These are phyloP conservation scores for Allacma fusca DNA, from an alignment of 2,888 invertebrate genomes.

Conservation along the genomic window DNA sequence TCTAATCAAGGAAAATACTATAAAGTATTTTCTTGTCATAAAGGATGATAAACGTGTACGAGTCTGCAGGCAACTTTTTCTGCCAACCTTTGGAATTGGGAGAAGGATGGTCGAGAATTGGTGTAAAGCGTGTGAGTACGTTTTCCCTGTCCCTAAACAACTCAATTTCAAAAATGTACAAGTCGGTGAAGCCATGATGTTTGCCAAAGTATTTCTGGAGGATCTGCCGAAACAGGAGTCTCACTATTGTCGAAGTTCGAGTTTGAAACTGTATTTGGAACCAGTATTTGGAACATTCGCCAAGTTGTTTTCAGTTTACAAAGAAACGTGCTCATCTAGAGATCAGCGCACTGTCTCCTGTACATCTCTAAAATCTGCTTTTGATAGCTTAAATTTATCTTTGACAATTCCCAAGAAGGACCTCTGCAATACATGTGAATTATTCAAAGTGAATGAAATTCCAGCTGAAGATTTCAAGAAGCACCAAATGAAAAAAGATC, in stretches of 20 bases:
- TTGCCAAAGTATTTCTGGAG: not conserved
- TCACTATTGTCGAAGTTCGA: slow-evolving; percentile 5
- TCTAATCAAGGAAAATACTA: not conserved
- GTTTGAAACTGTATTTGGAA: slow-evolving; percentile 17
- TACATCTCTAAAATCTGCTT: not conserved
- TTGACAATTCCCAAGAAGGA: slow-evolving; percentile 26
- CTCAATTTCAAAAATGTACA: not conserved
- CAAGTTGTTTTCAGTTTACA: not conserved
- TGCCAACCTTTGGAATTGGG: not conserved
- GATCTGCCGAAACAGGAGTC: slow-evolving; percentile 6
- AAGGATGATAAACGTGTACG: not conserved
- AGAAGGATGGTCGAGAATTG: not conserved
- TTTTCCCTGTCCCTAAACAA: not conserved
- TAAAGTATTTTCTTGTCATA: not conserved
- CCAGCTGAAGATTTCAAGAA: slow-evolving; percentile 41
- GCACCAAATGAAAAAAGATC: slow-evolving; percentile 47
- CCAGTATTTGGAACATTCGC: not conserved
- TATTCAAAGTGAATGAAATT: slow-evolving; percentile 44
- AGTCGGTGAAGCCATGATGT: not conserved
- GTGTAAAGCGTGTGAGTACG: not conserved
- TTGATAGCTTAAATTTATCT: not conserved
- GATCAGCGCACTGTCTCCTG: not conserved
- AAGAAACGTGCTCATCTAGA: not conserved
- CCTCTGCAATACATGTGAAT: slow-evolving; percentile 36
- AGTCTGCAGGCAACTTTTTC: not conserved